These are phyloP conservation scores for Blastomussa wellsi DNA, from an alignment of 92 coral and sea anemone genomes.

Conservation along the genomic window DNA sequence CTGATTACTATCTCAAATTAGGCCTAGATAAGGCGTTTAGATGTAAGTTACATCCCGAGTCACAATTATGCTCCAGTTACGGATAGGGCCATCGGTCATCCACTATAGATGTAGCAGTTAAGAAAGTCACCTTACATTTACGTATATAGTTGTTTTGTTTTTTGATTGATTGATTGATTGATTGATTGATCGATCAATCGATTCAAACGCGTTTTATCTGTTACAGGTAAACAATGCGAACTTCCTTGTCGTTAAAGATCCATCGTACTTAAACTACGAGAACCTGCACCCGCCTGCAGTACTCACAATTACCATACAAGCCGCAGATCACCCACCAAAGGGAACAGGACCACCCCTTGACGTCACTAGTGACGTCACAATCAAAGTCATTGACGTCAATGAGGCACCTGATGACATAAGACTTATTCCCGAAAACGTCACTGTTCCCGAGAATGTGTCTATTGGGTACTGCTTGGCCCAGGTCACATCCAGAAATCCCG, in stretches of 20 bases:
- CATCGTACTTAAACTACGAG: conserved; percentile 82
- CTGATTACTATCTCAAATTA: no score
- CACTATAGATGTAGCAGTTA: no score
- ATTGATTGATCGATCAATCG: no score
- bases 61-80: no score
- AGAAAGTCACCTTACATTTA: no score
- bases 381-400: conserved; percentile 70
- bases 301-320: conserved; percentile 65
- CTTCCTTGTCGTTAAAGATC: conserved; percentile 65
- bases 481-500: conserved; percentile 76
- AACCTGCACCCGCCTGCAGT: conserved; percentile 55
- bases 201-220: background rate
- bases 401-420: conserved; percentile 72
- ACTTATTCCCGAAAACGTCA: conserved; percentile 53
- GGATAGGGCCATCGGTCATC: no score
- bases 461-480: conserved; percentile 76
- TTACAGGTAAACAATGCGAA: conserved; percentile 61
- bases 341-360: conserved; percentile 51
- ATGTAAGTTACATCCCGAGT: no score
- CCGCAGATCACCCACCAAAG: conserved; percentile 73
- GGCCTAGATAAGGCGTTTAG: no score
- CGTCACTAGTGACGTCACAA: conserved; percentile 55
- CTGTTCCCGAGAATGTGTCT: conserved; percentile 68
- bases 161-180: no score
- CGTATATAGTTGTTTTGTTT: no score